Conservation (phyloP, 2,113 vertebrate genomes). For the Tetrao urogallus region DNA sequence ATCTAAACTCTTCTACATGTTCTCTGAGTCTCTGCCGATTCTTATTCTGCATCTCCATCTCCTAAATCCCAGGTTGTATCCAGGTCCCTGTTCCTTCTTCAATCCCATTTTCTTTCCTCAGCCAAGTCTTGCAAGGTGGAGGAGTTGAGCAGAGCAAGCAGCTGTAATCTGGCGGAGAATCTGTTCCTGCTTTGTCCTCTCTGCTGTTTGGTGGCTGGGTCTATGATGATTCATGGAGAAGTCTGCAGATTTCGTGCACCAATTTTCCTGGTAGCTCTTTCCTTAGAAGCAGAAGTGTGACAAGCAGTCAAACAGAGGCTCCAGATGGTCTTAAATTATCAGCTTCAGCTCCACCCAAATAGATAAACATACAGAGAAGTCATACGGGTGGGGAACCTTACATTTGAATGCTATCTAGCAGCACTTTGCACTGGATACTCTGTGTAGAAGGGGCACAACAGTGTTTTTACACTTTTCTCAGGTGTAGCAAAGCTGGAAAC, state of each 20-base stretch:
- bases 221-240: background rate
- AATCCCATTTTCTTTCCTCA: background rate
- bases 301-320: background rate
- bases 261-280: background rate
- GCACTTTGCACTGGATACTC: background rate
- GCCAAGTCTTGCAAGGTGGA: background rate
- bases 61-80: background rate
- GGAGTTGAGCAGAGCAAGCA: background rate
- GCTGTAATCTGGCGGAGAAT: background rate
- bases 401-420: background rate
- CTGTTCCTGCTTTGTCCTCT: background rate
- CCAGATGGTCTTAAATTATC: background rate
- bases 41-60: background rate
- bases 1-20: background rate
- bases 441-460: background rate
- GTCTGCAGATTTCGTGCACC: background rate
- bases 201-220: background rate
- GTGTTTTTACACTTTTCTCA: background rate
- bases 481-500: background rate
- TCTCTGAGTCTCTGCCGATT: background rate
- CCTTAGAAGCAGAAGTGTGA: background rate
- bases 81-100: background rate
- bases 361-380: background rate
- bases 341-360: background rate
- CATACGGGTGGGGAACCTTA: fast-evolving